phyloP scores from a whole-genome alignment of 2,113 vertebrate species.

The Azemiops feae region DNA sequence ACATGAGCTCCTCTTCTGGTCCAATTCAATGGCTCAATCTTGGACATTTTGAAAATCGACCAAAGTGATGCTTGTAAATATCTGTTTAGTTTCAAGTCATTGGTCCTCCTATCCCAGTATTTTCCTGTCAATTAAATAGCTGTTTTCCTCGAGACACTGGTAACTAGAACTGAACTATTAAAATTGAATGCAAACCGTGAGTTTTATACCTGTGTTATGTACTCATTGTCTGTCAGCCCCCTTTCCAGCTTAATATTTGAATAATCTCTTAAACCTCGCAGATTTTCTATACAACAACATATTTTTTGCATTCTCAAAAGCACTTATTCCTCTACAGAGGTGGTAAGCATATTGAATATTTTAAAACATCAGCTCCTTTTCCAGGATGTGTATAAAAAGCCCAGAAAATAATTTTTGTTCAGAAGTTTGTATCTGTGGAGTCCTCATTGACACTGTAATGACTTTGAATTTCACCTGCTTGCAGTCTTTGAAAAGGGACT shows the following conservation, averaged over 20 bases:
- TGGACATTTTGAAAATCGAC: background rate
- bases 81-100: background rate
- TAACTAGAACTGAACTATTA: background rate
- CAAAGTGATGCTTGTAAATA: background rate
- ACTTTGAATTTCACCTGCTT: slow-evolving; percentile 8
- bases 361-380: background rate
- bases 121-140: background rate
- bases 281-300: background rate
- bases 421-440: background rate
- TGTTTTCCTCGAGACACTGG: background rate
- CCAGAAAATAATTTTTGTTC: background rate
- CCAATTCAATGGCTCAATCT: background rate
- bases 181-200: background rate
- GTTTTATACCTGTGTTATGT: background rate
- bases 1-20: background rate
- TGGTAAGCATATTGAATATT: background rate
- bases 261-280: background rate
- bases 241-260: background rate
- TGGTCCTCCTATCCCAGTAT: background rate
- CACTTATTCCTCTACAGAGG: background rate
- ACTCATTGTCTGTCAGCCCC: background rate
- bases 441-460: background rate
- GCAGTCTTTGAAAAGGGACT: slow-evolving; percentile 26
- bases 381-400: slow-evolving; percentile 1
- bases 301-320: background rate